Base-by-base conservation (phyloP, 2,888 invertebrate species). In the Theretra japonica region DNA sequence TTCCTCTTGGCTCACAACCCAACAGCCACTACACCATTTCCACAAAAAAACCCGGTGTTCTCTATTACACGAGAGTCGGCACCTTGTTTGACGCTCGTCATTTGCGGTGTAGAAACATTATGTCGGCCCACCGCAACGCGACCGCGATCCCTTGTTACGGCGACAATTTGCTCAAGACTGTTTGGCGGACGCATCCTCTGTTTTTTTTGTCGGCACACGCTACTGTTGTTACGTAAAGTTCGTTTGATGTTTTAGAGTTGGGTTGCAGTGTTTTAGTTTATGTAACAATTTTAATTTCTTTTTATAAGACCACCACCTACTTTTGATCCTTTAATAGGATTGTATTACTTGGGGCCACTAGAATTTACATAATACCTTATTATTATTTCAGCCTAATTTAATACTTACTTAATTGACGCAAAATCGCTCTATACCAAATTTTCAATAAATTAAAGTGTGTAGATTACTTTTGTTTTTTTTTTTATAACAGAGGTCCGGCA, bases 81-180 rank as follows among this genome's bases (percentile, higher is more conserved):
- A 79, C 73, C 88, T 88, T 79, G 88, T 90, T 83, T 79, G 78
- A 75, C 80, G 87, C 19, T 53, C 83, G 85, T 85, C 88, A 82
- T 82, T 90, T 88, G 88, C 80, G 91, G 91, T 91, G 80, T 76
- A 77, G 79, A 78, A 79, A 79, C 82, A 88, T 89, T 88, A 89
- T 83, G 82, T 82, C 76, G 75, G 77, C 72, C 75, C 75, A 86
- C 86, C 87, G 80, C 86, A 85, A 25, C 57, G 57, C 60, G 30
- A 71, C 71, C 68, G 79, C 74, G 73, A 81, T 84, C 82, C 86
- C 92, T 91, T 86, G 92, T 92, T 91, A 91, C 85, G 80, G 82
- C 79, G 89, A 90, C 90, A 90, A 90, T 88, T 88, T 88, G 82
- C 75, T 78, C 74, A 48, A 73, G 73, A 75, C 77, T 77, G 79